Conservation (phyloP, 2,797 vertebrate genomes). For the Falco berigora region DNA sequence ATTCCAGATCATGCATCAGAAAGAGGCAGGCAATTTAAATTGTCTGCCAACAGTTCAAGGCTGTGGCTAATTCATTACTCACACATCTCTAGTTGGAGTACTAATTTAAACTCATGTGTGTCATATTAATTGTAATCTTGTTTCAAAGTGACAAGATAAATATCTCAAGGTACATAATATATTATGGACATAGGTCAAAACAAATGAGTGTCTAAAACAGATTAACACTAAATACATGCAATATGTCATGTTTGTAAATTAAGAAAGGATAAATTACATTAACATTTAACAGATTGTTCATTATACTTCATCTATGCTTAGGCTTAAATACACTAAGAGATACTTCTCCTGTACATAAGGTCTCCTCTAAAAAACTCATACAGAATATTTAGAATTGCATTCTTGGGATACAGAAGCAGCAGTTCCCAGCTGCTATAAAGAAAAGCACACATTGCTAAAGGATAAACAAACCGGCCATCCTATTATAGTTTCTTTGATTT, state of each 20-base stretch:
- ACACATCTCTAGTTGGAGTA: slow-evolving; percentile 68
- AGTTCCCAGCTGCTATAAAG: neutral
- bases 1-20: slow-evolving; percentile 44
- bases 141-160: slow-evolving; percentile 77
- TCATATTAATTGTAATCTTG: slow-evolving; percentile 75
- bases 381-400: neutral
- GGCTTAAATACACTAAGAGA: slow-evolving; percentile 43
- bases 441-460: neutral
- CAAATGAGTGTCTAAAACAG: slow-evolving; percentile 71
- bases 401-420: neutral
- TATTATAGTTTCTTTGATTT: neutral
- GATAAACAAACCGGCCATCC: neutral
- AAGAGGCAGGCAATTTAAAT: slow-evolving; percentile 70
- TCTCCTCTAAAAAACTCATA: slow-evolving; percentile 7
- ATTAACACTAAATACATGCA: slow-evolving; percentile 72
- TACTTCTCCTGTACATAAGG: neutral
- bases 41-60: slow-evolving; percentile 67
- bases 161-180: slow-evolving; percentile 74
- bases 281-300: slow-evolving; percentile 67
- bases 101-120: slow-evolving; percentile 75
- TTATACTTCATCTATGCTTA: slow-evolving; percentile 53
- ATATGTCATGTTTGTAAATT: slow-evolving; percentile 72
- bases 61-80: slow-evolving; percentile 75
- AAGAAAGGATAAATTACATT: slow-evolving; percentile 68
- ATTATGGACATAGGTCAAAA: slow-evolving; percentile 74